phyloP scores from a whole-genome alignment of 2,113 vertebrate species.

The Bungarus multicinctus region DNA sequence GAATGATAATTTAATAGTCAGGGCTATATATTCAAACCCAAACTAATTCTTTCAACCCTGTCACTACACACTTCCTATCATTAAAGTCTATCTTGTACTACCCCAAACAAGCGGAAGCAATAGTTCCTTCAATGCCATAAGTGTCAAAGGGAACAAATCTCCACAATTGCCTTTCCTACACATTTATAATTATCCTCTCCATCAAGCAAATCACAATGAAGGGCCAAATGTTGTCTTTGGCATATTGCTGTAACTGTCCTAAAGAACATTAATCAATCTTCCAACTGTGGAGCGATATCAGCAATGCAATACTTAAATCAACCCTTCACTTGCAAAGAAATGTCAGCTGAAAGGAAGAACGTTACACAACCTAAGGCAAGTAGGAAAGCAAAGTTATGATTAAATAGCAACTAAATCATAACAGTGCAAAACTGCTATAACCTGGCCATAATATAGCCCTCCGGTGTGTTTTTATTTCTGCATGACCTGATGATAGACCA shows the following conservation, averaged over 20 bases:
- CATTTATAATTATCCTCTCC: neutral
- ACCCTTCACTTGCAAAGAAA: neutral
- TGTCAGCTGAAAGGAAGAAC: neutral
- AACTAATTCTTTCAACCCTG: neutral
- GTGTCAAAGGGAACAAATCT: neutral
- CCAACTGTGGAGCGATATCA: neutral
- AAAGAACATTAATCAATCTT: neutral
- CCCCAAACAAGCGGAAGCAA: neutral
- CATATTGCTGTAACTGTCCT: neutral
- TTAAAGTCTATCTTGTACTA: too few species aligned
- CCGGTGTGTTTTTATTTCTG: neutral
- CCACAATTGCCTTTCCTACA: neutral
- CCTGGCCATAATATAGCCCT: neutral
- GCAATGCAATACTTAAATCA: neutral
- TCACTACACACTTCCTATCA: neutral
- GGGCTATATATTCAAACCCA: neutral
- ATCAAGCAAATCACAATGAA: neutral
- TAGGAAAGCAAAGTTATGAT: neutral
- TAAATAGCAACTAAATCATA: neutral
- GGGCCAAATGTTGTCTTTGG: too few species aligned
- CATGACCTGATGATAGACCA: neutral
- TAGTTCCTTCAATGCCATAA: neutral
- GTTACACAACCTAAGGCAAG: too few species aligned
- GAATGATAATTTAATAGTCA: neutral
- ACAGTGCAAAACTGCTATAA: neutral